These are phyloP conservation scores for Bovichtus diacanthus DNA, from an alignment of 2,797 vertebrate species.

Conservation along the genomic window DNA sequence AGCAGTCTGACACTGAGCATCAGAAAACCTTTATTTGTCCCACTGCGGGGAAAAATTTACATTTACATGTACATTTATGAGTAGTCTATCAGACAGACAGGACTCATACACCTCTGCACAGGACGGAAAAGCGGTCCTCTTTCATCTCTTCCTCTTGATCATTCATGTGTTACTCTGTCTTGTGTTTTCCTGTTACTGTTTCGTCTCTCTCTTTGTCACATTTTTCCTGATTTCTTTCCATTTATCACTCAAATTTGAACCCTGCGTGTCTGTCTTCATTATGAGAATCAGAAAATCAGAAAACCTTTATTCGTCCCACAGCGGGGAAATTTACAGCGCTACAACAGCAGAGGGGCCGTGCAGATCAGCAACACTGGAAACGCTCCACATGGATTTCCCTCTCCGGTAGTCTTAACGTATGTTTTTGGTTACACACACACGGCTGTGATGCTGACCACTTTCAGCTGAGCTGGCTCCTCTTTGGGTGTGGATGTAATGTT, in stretches of 20 bases:
- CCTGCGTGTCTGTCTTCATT: conserved; percentile 10
- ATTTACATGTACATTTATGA: too few relatives aligned
- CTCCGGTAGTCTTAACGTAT: conserved; percentile 11
- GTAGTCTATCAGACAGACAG: conserved; percentile 55
- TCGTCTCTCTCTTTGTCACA: background rate
- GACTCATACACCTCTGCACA: conserved; percentile 15
- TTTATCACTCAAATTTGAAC: background rate
- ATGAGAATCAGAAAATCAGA: too few relatives aligned
- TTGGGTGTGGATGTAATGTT: conserved; percentile 43
- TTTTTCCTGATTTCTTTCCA: conserved; percentile 14
- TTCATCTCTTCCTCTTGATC: conserved; percentile 51
- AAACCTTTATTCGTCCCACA: too few relatives aligned
- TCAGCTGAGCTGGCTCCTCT: conserved; percentile 43
- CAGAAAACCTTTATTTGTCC: too few relatives aligned
- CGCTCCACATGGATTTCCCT: background rate
- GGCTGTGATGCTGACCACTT: conserved; percentile 10
- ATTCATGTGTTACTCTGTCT: conserved; percentile 4
- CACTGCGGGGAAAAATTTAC: too few relatives aligned
- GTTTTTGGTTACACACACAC: conserved; percentile 50
- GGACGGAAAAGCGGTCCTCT: conserved; percentile 43
- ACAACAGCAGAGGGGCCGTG: too few relatives aligned
- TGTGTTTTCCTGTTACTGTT: conserved; percentile 25
- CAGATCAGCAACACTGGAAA: conserved; percentile 17
- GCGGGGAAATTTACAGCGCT: too few relatives aligned
- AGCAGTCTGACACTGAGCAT: conserved; percentile 42